A percentile compares a stretch with the other conserved stretches of the same genome.
Evolutionary conservation across 1,140 invertebrate species (phyloP).

Genomic region (Drepana arcuata): DNA sequence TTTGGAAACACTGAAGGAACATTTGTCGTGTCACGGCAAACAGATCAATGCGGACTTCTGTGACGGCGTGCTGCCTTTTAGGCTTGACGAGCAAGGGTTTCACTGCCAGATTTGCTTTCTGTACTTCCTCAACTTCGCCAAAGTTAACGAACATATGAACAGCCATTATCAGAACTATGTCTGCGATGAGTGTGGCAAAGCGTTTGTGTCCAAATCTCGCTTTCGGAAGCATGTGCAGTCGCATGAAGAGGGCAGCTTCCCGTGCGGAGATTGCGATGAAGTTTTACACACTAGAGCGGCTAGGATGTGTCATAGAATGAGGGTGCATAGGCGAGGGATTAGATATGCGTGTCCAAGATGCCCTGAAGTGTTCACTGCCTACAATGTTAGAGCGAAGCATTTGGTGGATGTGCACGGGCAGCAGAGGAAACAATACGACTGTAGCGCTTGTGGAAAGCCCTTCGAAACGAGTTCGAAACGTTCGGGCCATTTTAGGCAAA

Average conservation of each 20-base stretch:
- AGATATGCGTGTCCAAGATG: conserved; percentile 58
- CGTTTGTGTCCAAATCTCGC: conserved; percentile 72
- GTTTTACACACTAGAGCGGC: conserved; percentile 68
- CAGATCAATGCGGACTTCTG: conserved; percentile 30
- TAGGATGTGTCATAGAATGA: conserved; percentile 41
- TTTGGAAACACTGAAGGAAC: conserved; percentile 41
- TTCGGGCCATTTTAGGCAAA: conserved; percentile 24
- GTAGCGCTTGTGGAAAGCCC: conserved; percentile 29
- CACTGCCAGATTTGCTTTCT: conserved; percentile 41
- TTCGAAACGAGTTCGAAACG: conserved; percentile 47
- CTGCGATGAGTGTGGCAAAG: conserved; percentile 76
- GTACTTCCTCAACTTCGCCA: conserved; percentile 34
- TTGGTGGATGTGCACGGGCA: conserved; percentile 41
- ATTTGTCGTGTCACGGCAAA: conserved; percentile 34
- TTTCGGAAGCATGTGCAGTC: conserved; percentile 73
- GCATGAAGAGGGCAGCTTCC: conserved; percentile 73
- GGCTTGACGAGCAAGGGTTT: conserved; percentile 33
- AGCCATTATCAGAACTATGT: conserved; percentile 73
- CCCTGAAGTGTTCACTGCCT: conserved; percentile 46
- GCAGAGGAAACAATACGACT: conserved; percentile 28
- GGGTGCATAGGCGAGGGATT: conserved; percentile 40
- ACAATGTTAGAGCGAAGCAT: conserved; percentile 46
- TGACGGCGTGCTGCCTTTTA: conserved; percentile 55
- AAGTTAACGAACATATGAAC: conserved; percentile 61
- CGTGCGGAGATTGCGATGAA: conserved; percentile 86